A percentile compares a stretch with the other conserved stretches of the same genome.
These are phyloP conservation scores for Muscicapa adusta DNA, from an alignment of 2,113 vertebrate species.

Conservation along the genomic window DNA sequence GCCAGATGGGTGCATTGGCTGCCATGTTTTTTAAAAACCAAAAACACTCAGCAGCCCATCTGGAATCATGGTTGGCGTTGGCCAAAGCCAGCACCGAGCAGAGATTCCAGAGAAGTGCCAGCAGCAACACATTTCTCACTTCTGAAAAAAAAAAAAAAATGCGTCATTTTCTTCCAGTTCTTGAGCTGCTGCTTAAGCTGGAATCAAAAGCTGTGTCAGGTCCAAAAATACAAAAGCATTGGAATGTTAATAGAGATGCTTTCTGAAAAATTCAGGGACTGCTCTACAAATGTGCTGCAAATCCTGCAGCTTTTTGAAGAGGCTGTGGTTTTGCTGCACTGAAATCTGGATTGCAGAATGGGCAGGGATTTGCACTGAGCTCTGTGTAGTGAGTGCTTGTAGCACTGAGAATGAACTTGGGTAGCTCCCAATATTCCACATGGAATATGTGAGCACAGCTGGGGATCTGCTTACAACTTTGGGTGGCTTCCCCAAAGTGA, in stretches of 20 bases:
- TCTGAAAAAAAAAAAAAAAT: neutral
- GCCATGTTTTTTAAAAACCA: slow-evolving; percentile 69
- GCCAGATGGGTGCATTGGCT: slow-evolving; percentile 72
- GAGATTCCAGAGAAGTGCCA: slow-evolving; percentile 56
- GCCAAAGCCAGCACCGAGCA: slow-evolving; percentile 41
- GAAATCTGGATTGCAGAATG: neutral
- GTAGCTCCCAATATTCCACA: neutral
- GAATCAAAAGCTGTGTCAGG: neutral
- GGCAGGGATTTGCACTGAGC: neutral
- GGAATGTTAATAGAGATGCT: neutral
- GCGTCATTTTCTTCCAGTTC: neutral
- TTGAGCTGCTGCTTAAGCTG: slow-evolving; percentile 20
- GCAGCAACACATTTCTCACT: slow-evolving; percentile 37
- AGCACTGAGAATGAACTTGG: neutral
- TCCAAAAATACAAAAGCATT: neutral
- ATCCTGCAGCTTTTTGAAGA: neutral
- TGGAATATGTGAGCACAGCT: neutral
- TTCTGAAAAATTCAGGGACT: neutral
- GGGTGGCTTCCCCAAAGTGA: neutral
- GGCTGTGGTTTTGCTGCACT: neutral
- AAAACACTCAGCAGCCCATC: slow-evolving; percentile 65
- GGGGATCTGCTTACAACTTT: neutral
- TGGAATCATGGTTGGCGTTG: slow-evolving; percentile 64
- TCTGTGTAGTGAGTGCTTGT: accelerated
- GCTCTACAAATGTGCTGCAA: neutral